Base-by-base conservation (phyloP, 2,113 vertebrate species). In the Zosterops japonicus region DNA sequence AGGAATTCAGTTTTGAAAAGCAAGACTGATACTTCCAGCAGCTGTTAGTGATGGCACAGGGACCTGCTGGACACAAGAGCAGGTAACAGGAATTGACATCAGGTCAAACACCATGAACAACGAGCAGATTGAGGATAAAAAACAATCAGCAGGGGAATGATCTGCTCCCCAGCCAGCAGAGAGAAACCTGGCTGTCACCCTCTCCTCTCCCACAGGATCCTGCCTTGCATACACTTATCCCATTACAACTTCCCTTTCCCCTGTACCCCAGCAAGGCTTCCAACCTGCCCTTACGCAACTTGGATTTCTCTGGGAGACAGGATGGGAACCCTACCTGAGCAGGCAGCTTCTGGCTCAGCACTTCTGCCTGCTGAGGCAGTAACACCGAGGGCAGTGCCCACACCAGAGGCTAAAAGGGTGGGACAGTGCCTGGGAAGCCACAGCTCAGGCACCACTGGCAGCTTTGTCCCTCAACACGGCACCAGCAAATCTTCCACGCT, bases 261-360 rank as follows among this genome's bases (percentile, higher is more conserved):
- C 47, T 0, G 0, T 4, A 2, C 42, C 50, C 39, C 86, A 78
- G 59, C 60, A 57, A 59, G 50, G 7, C 22, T 91, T 52, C 70
- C 67, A 69, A 2, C 2, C 33, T 2, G 39, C 5, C 65, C 52
- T 95, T 90, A 39, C 0, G 6, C 87, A 95, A 87, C 47, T 75
- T 35, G 0, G 0, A 10, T 71, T 87, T 81, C 89, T 93, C 33
- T 33, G 47, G 71, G 59, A 93, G 55, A 29, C 0, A 0, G 87
- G 74, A 55, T 2, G 55, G 86, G 71, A 92, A 3, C 29, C 25
- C 75, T 46, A 22, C 63, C 63, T 63, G 14, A 67, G 50, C 3
- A 61, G 59, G 59, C 59, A 70, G 42, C 79, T 17, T 22, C 93
- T 92, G 80, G 82, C 87, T 95, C 95, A 96, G 95, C 92, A 89